Conservation (phyloP, 1,140 invertebrate genomes). For the Heliconius melpomene region DNA sequence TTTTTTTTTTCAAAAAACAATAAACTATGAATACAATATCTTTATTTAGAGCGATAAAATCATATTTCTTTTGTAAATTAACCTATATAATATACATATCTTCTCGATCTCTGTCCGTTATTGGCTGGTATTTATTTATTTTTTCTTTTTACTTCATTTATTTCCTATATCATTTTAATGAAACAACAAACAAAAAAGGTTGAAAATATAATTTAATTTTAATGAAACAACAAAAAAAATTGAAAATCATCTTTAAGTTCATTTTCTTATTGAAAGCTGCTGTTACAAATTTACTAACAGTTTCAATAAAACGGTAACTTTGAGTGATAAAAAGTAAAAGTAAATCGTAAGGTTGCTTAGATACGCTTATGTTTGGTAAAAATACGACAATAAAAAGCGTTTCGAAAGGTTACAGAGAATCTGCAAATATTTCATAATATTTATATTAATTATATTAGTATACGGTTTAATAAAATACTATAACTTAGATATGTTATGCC, state of each 20-base stretch:
- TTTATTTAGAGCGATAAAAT: no score
- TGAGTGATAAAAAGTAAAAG: constrained; percentile 36
- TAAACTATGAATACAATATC: no score
- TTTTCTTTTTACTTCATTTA: no score
- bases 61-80: no score
- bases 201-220: neutral
- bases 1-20: no score
- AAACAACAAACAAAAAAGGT: neutral
- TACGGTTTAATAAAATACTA: no score
- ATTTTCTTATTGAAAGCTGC: neutral
- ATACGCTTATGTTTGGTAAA: constrained; percentile 8
- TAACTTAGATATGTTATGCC: no score
- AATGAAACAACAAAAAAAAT: neutral
- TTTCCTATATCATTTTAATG: no score
- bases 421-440: neutral
- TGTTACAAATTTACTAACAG: constrained; percentile 16
- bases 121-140: no score
- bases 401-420: neutral
- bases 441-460: no score
- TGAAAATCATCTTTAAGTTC: neutral
- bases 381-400: neutral
- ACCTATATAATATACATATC: no score
- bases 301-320: neutral
- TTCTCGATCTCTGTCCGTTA: no score
- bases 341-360: constrained; percentile 28